phyloP scores from a whole-genome alignment of 2,797 vertebrate genomes.

The Sparidentex hasta region DNA sequence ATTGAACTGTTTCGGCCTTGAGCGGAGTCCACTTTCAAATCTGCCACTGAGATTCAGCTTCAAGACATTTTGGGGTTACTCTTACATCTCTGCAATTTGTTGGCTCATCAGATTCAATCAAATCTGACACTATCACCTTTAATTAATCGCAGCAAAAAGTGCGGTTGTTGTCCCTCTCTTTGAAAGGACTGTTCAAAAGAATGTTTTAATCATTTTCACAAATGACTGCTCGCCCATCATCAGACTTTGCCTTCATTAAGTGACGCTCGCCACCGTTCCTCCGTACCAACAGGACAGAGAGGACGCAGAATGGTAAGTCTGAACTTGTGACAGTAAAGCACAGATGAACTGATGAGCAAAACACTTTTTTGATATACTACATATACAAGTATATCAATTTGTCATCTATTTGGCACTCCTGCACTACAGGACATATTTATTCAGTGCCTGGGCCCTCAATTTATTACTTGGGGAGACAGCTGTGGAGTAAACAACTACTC shows the following conservation, averaged over 20 bases:
- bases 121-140: neutral
- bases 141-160: neutral
- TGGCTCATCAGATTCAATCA: neutral
- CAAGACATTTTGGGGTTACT: neutral
- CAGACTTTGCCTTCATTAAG: neutral
- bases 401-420: neutral
- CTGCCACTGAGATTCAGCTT: neutral
- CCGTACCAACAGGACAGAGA: neutral
- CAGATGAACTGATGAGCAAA: neutral
- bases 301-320: slow-evolving; percentile 1
- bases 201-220: slow-evolving; percentile 5
- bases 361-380: neutral
- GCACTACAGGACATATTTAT: neutral
- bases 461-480: slow-evolving; percentile 2
- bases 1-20: slow-evolving; percentile 16
- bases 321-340: neutral
- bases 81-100: neutral
- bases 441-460: neutral
- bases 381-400: slow-evolving; percentile 1
- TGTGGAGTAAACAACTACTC: slow-evolving; percentile 2
- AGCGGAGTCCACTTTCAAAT: slow-evolving; percentile 4
- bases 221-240: neutral
- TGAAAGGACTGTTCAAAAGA: neutral
- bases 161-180: neutral
- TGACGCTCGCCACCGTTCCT: neutral